These are phyloP conservation scores for Saxidomus purpurata DNA, from an alignment of 1,140 invertebrate genomes.

Conservation along the genomic window DNA sequence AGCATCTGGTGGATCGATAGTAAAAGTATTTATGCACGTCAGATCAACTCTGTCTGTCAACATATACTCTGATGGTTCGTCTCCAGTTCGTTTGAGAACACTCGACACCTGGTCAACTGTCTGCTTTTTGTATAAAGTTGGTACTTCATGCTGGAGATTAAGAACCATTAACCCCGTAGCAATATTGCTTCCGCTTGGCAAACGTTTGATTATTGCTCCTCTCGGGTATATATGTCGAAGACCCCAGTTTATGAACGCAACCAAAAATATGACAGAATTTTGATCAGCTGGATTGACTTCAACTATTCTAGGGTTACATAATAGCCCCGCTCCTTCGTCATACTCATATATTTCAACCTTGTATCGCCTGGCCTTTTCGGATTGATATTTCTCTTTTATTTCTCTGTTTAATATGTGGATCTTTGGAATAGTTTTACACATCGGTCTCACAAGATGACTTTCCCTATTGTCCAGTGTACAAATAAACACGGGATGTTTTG, in stretches of 20 bases:
- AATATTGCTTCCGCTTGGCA: slow-evolving; percentile 32
- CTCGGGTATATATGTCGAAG: slow-evolving; percentile 46
- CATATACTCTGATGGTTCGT: slow-evolving; percentile 86
- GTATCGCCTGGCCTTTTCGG: slow-evolving; percentile 38
- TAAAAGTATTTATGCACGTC: slow-evolving; percentile 88
- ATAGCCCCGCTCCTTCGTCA: slow-evolving; percentile 9
- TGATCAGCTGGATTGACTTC: slow-evolving; percentile 38
- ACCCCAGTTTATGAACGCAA: slow-evolving; percentile 53
- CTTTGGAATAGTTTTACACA: slow-evolving; percentile 81
- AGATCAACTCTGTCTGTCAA: slow-evolving; percentile 90
- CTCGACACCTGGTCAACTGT: slow-evolving; percentile 38
- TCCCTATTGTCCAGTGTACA: slow-evolving; percentile 77
- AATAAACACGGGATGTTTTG: slow-evolving; percentile 75
- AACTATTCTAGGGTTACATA: slow-evolving; percentile 17
- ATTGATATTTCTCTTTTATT: slow-evolving; percentile 42
- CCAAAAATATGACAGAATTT: slow-evolving; percentile 37
- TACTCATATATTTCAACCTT: slow-evolving; percentile 70
- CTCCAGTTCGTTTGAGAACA: not conserved
- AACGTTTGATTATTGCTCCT: slow-evolving; percentile 51
- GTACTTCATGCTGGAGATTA: slow-evolving; percentile 56
- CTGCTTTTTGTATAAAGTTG: slow-evolving; percentile 35
- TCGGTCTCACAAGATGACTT: slow-evolving; percentile 78
- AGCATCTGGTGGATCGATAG: slow-evolving; percentile 98
- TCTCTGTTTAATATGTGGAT: slow-evolving; percentile 71
- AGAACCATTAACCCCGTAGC: slow-evolving; percentile 34